Percentiles rank a stretch among this genome's conserved stretches.
These are phyloP conservation scores for Pachycephala philippinensis DNA, from an alignment of 2,113 vertebrate species.

Conservation along the genomic window DNA sequence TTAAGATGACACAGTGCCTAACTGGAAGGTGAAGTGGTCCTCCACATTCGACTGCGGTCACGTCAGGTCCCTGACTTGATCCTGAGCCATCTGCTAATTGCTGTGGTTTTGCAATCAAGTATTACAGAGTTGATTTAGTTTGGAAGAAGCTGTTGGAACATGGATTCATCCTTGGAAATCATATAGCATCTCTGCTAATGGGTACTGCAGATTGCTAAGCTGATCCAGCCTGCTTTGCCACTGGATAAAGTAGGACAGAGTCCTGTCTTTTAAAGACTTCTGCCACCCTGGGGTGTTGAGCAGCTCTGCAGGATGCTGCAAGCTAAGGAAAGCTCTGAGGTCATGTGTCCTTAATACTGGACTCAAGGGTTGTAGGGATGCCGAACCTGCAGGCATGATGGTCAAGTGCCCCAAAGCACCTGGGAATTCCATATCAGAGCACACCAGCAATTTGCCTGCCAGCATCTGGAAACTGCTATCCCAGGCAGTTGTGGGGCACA, in stretches of 20 bases:
- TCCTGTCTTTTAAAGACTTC: neutral
- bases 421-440: neutral
- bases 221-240: neutral
- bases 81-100: constrained; percentile 54
- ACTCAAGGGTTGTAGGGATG: neutral
- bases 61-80: constrained; percentile 27
- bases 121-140: constrained; percentile 39
- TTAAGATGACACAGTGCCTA: neutral
- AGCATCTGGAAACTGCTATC: neutral
- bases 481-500: neutral
- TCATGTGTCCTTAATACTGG: neutral
- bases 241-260: neutral
- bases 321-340: neutral
- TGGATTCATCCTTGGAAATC: constrained; percentile 19
- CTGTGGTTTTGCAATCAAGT: constrained; percentile 6
- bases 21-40: neutral
- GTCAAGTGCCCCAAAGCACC: neutral
- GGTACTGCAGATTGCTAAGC: neutral
- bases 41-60: neutral
- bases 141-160: constrained; percentile 36
- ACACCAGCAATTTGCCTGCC: neutral
- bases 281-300: neutral
- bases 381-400: neutral
- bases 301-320: neutral
- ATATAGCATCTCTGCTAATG: neutral